Conservation (phyloP, 1,140 invertebrate genomes). For the Pristionchus pacificus region DNA sequence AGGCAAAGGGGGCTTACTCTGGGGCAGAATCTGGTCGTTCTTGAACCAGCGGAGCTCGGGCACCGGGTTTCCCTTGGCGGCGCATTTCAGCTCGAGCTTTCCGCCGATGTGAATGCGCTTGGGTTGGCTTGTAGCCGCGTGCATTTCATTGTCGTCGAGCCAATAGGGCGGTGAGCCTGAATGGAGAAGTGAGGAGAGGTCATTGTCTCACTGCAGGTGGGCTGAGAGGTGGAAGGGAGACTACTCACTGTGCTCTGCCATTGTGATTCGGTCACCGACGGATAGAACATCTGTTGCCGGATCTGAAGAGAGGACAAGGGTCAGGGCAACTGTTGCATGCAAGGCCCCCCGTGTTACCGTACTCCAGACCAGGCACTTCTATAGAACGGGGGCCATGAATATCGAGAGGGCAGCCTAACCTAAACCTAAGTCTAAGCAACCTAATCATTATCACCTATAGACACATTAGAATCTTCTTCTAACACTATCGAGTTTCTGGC, state of each 20-base stretch:
- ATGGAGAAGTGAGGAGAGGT: not conserved
- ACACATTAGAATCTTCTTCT: too few species aligned
- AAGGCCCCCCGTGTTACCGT: too few species aligned
- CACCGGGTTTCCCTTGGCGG: slow-evolving; percentile 33
- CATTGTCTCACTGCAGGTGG: too few species aligned
- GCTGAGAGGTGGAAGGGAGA: slow-evolving; percentile 1
- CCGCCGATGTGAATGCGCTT: slow-evolving; percentile 33
- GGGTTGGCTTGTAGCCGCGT: slow-evolving; percentile 9
- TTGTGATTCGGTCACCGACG: not conserved
- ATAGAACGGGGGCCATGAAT: too few species aligned
- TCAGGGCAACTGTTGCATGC: too few species aligned
- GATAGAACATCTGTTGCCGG: not conserved
- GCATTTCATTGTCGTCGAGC: slow-evolving; percentile 28
- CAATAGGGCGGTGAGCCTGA: slow-evolving; percentile 29
- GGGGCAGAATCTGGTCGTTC: slow-evolving; percentile 20
- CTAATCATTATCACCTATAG: too few species aligned
- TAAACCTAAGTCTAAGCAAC: too few species aligned
- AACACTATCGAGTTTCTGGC: too few species aligned
- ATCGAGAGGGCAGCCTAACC: too few species aligned
- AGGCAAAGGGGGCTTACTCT: not conserved
- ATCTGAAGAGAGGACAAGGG: too few species aligned
- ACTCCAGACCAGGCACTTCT: too few species aligned
- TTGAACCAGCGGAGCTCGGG: slow-evolving; percentile 38
- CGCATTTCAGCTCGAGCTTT: slow-evolving; percentile 33
- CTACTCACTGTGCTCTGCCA: not conserved